Base-by-base conservation (phyloP, 2,888 invertebrate species). In the Pachliopta kotzebuea region DNA sequence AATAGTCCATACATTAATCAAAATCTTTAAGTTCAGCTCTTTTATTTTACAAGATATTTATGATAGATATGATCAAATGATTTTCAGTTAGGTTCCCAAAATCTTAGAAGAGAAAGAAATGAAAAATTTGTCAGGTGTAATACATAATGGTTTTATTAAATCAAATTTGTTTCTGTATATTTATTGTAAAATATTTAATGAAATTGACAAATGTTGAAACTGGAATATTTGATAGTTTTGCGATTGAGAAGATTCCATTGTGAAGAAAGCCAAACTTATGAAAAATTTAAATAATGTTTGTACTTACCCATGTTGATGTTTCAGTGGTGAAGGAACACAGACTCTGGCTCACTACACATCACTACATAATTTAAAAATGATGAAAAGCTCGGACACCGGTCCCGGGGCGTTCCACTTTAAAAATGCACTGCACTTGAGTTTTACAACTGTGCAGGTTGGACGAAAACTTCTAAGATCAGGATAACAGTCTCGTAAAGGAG, bases 321-420 rank as follows among this genome's bases (percentile, higher is more conserved):
- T 70, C 74, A 68, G 69, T 72, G 69, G 77, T 75, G 73, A 76
- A 78, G 74, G 76, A 78, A 78, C 76, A 76, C 75, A 74, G 76
- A 75, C 71, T 74, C 74, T 77, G 75, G 77, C 79, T 77, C 88
- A 86, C 88, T 84, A 81, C 86, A 89, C 85, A 78, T 74, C 84
- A 88, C 89, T 90, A 85, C 90, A 90, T 89, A 71, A 90, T 90
- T 90, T 87, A 83, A 86, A 66, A 86, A 87, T 89, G 90, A 90
- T 88, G 89, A 88, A 90, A 88, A 84, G 83, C 81, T 79, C 74
- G 78, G 78, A 79, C 81, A 76, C 74, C 75, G 70, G 74, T 57
- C 74, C 77, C 74, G 84, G 90, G 90, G 88, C 85, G 88, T 85
- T 85, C 80, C 88, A 84, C 84, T 85, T 90, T 89, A 88, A 90